Evolutionary conservation across 35 echinoderm and acorn worm genomes (phyloP), one percentile per base, ranked within the genome.

Genomic region (Ophiothrix spiculata): DNA sequence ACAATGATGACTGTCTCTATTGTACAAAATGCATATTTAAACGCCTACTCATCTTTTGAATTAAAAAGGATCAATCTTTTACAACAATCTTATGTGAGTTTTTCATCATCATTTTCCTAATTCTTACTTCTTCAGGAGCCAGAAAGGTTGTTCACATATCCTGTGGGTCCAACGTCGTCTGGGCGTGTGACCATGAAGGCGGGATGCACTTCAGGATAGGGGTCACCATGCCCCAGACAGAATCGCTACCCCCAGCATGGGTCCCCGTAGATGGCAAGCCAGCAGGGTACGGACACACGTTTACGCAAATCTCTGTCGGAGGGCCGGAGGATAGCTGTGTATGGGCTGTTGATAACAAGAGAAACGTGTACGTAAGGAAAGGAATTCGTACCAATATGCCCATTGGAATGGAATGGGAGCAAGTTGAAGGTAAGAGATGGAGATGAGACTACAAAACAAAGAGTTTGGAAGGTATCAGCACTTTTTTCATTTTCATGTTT

Each of bases 301-400:
- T 99, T 79, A 94, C 82, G 63, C 86, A 99, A 34, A 89, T 99
- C 46, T 88, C 75, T 64, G 42, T 75, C 35, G 87, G 96, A 6
- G 54, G 54, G 0, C 90, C 90, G 1, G 78, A 46, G 17, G 90
- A 94, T 49, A 82, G 81, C 77, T 86, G 94, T 35, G 92, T 99
- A 1, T 99, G 96, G 96, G 96, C 96, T 25, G 39, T 99, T 8
- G 96, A 99, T 75, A 99, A 87, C 39, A 94, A 85, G 56, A 91
- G 64, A 39, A 84, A 86, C 35, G 96, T 99, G 60, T 99, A 99
- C 80, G 90, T 85, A 6, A 86, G 96, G 79, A 84, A 82, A 41
- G 96, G 92, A 25, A 86, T 99, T 19, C 85, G 77, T 19, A 79
- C 86, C 28, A 81, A 39, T 28, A 75, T 94, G 41, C 96, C 96